phyloP scores from a whole-genome alignment of 2,113 vertebrate species.

The Paratilapia polleni region DNA sequence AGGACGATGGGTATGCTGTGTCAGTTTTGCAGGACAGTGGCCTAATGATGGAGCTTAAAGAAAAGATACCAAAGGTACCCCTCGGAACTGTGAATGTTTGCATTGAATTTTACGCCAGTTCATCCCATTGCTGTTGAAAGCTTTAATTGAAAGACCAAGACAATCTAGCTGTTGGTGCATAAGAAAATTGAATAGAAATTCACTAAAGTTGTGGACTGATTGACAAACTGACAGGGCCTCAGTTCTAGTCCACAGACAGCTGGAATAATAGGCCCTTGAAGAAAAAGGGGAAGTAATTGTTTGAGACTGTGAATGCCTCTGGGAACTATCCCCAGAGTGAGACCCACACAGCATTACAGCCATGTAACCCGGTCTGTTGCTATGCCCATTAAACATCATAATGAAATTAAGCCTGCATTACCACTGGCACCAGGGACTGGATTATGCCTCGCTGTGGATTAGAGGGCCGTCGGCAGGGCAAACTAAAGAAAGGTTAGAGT shows the following conservation, averaged over 20 bases:
- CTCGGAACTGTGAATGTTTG: not conserved
- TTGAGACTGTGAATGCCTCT: conserved; percentile 23
- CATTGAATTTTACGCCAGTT: not conserved
- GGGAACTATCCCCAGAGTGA: conserved; percentile 32
- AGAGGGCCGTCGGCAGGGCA: conserved; percentile 34
- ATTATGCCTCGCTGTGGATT: conserved; percentile 64
- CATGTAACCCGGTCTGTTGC: conserved; percentile 46
- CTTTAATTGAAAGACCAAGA: not conserved
- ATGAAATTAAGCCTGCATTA: conserved; percentile 71
- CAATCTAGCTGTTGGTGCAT: not conserved
- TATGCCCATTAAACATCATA: conserved; percentile 72
- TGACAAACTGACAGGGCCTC: not conserved
- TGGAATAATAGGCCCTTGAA: not conserved
- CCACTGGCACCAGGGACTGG: conserved; percentile 57
- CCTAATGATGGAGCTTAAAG: not conserved
- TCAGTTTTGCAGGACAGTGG: not conserved
- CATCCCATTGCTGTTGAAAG: not conserved
- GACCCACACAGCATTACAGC: conserved; percentile 33
- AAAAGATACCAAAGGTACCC: not conserved
- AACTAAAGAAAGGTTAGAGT: conserved; percentile 41
- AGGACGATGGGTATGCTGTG: not conserved
- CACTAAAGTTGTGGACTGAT: not conserved
- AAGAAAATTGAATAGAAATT: not conserved
- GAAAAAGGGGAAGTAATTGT: conserved; percentile 23
- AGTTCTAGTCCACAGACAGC: not conserved